phyloP scores from a whole-genome alignment of 2,113 vertebrate species.

The Cryptomyrus ogoouensis region DNA sequence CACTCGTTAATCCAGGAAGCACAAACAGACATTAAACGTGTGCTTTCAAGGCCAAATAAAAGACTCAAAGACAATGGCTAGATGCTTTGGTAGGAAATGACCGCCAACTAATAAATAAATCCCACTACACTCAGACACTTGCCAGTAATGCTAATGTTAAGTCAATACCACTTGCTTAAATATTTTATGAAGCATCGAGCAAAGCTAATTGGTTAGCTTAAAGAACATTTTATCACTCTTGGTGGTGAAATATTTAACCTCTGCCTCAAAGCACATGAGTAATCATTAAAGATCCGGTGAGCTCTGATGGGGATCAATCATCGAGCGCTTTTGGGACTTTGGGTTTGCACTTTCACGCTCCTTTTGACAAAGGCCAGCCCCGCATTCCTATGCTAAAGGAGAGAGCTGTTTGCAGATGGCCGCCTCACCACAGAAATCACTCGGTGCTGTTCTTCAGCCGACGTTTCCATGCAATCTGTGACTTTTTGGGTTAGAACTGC shows the following conservation, averaged over 20 bases:
- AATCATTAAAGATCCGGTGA: slow-evolving; percentile 38
- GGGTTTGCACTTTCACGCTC: slow-evolving; percentile 50
- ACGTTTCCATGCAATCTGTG: background rate
- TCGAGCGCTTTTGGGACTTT: slow-evolving; percentile 49
- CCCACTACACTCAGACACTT: slow-evolving; percentile 23
- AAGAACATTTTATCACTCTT: slow-evolving; percentile 43
- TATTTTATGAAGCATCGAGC: slow-evolving; percentile 40
- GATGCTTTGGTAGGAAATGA: slow-evolving; percentile 2
- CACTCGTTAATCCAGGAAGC: background rate
- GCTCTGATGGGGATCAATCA: slow-evolving; percentile 51
- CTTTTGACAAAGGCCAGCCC: slow-evolving; percentile 26
- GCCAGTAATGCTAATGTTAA: slow-evolving; percentile 34
- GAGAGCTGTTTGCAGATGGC: background rate
- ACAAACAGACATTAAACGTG: background rate
- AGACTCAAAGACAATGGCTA: background rate
- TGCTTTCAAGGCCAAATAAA: slow-evolving; percentile 4
- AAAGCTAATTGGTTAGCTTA: slow-evolving; percentile 42
- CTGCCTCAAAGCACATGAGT: slow-evolving; percentile 40
- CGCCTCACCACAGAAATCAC: background rate
- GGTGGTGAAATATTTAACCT: slow-evolving; percentile 38
- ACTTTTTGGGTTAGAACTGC: background rate
- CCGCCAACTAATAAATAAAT: slow-evolving; percentile 21
- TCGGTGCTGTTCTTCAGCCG: background rate
- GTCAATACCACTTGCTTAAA: slow-evolving; percentile 45
- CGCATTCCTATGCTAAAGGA: slow-evolving; percentile 3